Evolutionary conservation across 2,888 invertebrate species (phyloP).

Genomic region (Drosophila borborema): DNA sequence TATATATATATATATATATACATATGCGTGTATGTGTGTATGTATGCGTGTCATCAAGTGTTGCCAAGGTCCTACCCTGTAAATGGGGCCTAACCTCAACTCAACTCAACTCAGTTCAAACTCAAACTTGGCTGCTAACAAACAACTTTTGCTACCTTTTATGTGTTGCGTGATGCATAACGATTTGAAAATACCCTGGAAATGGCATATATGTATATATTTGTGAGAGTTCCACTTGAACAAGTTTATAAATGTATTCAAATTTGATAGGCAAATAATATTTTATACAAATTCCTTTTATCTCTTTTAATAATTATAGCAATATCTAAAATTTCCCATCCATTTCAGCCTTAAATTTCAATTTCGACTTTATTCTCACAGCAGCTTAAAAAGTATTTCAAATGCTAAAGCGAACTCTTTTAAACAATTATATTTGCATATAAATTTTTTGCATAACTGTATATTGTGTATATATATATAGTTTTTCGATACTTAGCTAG

Average conservation of each 20-base stretch:
- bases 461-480: background rate
- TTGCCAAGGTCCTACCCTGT: constrained; percentile 28
- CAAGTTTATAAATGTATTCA: too few species aligned
- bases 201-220: background rate
- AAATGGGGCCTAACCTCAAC: constrained; percentile 17
- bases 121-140: constrained; percentile 19
- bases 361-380: background rate
- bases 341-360: background rate
- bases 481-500: constrained; percentile 13
- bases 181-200: constrained; percentile 29
- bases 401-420: background rate
- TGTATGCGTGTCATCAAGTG: constrained; percentile 61
- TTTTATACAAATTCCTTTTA: too few species aligned
- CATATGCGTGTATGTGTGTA: constrained; percentile 5
- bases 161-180: too few species aligned
- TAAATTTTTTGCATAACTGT: background rate
- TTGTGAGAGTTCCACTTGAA: background rate
- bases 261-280: too few species aligned
- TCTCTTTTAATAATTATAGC: too few species aligned
- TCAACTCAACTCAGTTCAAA: constrained; percentile 6
- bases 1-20: background rate
- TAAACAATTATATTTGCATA: constrained; percentile 4
- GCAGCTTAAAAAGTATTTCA: background rate
- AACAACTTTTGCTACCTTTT: constrained; percentile 24
- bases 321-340: background rate